phyloP scores from a whole-genome alignment of 2,888 invertebrate genomes.

The Plutella xylostella region DNA sequence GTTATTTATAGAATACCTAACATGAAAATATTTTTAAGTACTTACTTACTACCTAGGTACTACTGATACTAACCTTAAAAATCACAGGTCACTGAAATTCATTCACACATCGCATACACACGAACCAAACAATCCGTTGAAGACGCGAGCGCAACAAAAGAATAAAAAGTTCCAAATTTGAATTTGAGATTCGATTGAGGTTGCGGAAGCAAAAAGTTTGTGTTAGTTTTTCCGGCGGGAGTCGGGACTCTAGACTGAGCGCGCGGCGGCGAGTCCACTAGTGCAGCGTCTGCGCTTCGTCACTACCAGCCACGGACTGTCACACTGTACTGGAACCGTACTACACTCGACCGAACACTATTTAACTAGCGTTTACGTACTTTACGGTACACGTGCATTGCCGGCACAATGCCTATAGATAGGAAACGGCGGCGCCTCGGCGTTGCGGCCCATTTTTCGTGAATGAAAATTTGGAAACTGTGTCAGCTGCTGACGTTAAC shows the following conservation, averaged over 20 bases:
- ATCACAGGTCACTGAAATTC: slow-evolving; percentile 37
- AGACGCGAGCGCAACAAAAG: not conserved
- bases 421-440: not conserved
- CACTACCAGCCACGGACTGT: not conserved
- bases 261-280: slow-evolving; percentile 15
- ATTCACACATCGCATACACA: slow-evolving; percentile 40
- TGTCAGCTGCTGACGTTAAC: slow-evolving; percentile 5
- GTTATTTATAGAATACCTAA: too few relatives aligned
- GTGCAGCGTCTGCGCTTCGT: slow-evolving; percentile 6
- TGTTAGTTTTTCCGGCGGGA: slow-evolving; percentile 15
- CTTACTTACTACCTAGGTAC: too few relatives aligned
- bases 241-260: slow-evolving; percentile 16
- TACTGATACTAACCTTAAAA: slow-evolving; percentile 48
- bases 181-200: not conserved
- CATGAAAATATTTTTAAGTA: too few relatives aligned
- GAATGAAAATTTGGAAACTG: slow-evolving; percentile 8
- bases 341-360: not conserved
- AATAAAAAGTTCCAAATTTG: too few relatives aligned
- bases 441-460: not conserved
- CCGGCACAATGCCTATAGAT: slow-evolving; percentile 1
- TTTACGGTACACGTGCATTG: not conserved
- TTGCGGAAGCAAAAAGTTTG: slow-evolving; percentile 6
- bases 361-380: slow-evolving; percentile 2
- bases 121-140: slow-evolving; percentile 13
- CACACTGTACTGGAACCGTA: slow-evolving; percentile 3